Percentiles rank a stretch among this genome's conserved stretches.
Conservation (phyloP, 2,888 invertebrate species). For the Endomychus coccineus region DNA sequence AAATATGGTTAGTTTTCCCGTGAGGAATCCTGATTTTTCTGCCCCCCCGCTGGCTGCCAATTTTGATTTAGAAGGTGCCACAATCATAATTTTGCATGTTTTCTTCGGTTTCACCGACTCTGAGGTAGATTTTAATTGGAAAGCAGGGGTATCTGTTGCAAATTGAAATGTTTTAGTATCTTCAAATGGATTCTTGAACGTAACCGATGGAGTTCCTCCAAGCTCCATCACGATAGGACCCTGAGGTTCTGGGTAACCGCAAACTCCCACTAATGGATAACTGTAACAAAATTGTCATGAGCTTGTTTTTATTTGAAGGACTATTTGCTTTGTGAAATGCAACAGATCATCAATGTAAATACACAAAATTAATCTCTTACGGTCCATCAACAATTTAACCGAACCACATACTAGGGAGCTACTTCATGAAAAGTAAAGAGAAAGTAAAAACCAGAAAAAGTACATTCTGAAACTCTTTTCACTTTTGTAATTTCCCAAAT, state of each 20-base stretch:
- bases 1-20: constrained; percentile 7
- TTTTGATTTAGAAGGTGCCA: not conserved
- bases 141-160: constrained; percentile 6
- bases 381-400: too few species aligned
- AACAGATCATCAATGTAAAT: not conserved
- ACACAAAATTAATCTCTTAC: not conserved
- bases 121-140: constrained; percentile 6
- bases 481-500: too few species aligned
- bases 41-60: not conserved
- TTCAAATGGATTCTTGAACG: constrained; percentile 12
- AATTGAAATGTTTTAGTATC: constrained; percentile 10
- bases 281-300: constrained; percentile 3
- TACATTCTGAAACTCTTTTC: too few species aligned
- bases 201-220: constrained; percentile 9
- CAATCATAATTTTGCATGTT: constrained; percentile 6
- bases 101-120: constrained; percentile 9
- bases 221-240: constrained; percentile 8
- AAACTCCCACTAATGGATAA: constrained; percentile 13
- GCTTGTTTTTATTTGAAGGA: not conserved
- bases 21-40: not conserved
- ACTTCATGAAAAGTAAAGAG: too few species aligned
- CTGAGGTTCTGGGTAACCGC: constrained; percentile 10
- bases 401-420: too few species aligned
- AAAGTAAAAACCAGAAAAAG: too few species aligned
- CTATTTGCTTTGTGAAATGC: not conserved